A percentile compares a stretch with the other conserved stretches of the same genome.
These are phyloP conservation scores for Alloplasta piceator DNA, from an alignment of 2,888 invertebrate genomes.

Conservation along the genomic window DNA sequence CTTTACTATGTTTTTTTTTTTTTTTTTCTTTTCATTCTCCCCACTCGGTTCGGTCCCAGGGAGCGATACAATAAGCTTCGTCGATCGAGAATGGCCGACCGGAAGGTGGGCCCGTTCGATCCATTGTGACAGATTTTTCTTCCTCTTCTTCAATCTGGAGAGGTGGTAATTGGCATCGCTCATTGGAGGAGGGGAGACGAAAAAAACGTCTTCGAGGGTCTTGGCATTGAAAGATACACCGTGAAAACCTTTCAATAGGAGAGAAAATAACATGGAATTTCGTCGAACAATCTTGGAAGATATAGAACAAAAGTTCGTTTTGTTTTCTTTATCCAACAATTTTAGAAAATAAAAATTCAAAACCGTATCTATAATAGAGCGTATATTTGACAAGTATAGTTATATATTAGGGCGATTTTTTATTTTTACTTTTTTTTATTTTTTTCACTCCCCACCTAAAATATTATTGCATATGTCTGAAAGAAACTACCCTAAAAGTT, in stretches of 20 bases:
- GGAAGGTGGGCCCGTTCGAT: conserved; percentile 48
- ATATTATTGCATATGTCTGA: no score
- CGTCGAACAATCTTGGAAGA: conserved; percentile 6
- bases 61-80: conserved; percentile 47
- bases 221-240: not conserved
- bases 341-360: no score
- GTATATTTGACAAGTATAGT: conserved; percentile 46
- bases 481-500: no score
- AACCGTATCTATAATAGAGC: conserved; percentile 28
- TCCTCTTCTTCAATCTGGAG: not conserved
- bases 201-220: not conserved
- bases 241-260: not conserved
- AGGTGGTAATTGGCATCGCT: not conserved
- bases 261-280: not conserved
- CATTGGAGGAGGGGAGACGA: conserved; percentile 1
- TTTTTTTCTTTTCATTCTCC: conserved; percentile 5
- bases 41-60: conserved; percentile 25
- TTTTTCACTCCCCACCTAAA: no score
- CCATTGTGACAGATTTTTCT: conserved; percentile 23
- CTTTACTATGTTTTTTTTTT: conserved; percentile 49
- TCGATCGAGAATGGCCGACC: conserved; percentile 55
- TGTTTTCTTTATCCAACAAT: not conserved
- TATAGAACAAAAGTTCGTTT: not conserved
- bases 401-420: no score
- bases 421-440: no score